Evolutionary conservation across 2,888 invertebrate species (phyloP).

Genomic region (Boloria euphrosyne): DNA sequence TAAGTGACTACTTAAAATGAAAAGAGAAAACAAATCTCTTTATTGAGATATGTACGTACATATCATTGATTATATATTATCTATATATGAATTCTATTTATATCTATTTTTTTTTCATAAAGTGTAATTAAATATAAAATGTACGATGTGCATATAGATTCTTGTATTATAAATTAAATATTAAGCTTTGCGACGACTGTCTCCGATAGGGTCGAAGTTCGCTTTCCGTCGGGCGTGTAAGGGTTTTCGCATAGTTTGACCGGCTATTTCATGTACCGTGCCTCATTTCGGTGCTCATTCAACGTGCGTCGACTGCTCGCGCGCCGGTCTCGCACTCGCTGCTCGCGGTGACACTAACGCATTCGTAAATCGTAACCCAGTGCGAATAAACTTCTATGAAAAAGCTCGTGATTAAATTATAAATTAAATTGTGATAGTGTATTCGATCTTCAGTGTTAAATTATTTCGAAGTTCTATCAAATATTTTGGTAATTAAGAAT

Average conservation of each 20-base stretch:
- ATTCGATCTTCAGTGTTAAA: conserved; percentile 56
- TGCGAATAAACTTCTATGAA: conserved; percentile 27
- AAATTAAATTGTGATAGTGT: conserved; percentile 52
- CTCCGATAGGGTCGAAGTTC: conserved; percentile 64
- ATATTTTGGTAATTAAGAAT: conserved; percentile 56
- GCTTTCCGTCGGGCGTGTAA: conserved; percentile 69
- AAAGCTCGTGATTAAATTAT: conserved; percentile 28
- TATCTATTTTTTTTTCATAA: no score
- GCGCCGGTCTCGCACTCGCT: conserved; percentile 73
- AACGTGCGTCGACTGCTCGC: conserved; percentile 78
- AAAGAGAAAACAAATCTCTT: no score
- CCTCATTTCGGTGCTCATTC: conserved; percentile 82
- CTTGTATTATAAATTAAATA: neutral
- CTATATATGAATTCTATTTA: no score
- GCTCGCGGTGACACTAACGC: conserved; percentile 59
- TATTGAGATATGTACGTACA: no score
- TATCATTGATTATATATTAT: no score
- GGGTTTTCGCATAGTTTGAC: conserved; percentile 80
- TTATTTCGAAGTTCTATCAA: conserved; percentile 40
- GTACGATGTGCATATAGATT: no score
- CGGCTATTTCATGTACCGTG: conserved; percentile 80
- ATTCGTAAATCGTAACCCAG: conserved; percentile 47
- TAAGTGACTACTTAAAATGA: no score
- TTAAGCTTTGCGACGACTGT: conserved; percentile 49
- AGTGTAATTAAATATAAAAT: no score